Percentiles rank a stretch among this genome's conserved stretches.
These are phyloP conservation scores for Salpingus planirostris DNA, from an alignment of 2,888 invertebrate species.

Conservation along the genomic window DNA sequence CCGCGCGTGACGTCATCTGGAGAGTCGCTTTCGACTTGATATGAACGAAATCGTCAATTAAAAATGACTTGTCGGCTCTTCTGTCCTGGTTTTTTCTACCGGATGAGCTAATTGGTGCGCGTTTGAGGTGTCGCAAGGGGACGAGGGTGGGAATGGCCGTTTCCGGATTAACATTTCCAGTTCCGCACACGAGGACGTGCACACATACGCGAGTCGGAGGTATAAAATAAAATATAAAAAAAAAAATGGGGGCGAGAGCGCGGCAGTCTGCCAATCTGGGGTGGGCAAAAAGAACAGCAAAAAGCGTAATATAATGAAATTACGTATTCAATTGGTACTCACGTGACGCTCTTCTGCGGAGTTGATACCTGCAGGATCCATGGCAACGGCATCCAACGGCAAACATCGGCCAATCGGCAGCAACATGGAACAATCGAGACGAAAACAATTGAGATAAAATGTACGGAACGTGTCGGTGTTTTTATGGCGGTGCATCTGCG, in stretches of 20 bases:
- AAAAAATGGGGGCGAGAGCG: conserved; percentile 15
- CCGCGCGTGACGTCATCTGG: too few species aligned
- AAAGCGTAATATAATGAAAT: conserved; percentile 27
- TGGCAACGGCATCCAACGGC: conserved; percentile 29
- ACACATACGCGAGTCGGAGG: not conserved
- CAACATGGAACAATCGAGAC: conserved; percentile 47
- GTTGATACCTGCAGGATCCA: conserved; percentile 49
- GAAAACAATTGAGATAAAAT: conserved; percentile 41
- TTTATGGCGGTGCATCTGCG: conserved; percentile 29
- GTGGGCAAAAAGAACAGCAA: conserved; percentile 14
- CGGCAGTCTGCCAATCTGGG: conserved; percentile 12
- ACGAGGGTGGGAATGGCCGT: too few species aligned
- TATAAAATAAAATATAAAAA: conserved; percentile 4
- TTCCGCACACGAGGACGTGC: too few species aligned
- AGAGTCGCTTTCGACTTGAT: too few species aligned
- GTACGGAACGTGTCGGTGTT: conserved; percentile 34
- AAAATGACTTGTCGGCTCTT: too few species aligned
- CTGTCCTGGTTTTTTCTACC: too few species aligned
- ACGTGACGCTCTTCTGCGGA: conserved; percentile 59
- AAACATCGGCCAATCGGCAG: conserved; percentile 33
- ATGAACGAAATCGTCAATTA: too few species aligned
- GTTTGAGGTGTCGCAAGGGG: too few species aligned
- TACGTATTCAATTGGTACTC: conserved; percentile 42
- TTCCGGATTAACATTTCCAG: too few species aligned
- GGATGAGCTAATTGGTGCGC: too few species aligned